A percentile compares a stretch with the other conserved stretches of the same genome.
Conservation (phyloP, 2,888 invertebrate genomes). For the Nephrotoma appendiculata region DNA sequence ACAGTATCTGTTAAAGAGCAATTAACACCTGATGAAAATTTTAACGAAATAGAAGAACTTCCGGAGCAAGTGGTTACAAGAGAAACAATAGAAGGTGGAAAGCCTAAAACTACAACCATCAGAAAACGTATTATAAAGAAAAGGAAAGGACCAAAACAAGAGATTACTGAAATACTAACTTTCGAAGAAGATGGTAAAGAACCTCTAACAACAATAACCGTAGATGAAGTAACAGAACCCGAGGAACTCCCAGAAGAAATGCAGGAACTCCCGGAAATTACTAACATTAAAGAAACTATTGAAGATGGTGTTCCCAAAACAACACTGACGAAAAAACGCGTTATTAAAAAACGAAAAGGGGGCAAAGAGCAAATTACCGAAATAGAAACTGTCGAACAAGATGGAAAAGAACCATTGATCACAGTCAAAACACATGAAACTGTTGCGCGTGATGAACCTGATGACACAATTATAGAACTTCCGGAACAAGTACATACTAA, state of each 20-base stretch:
- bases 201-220: slow-evolving; percentile 21
- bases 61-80: slow-evolving; percentile 22
- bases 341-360: slow-evolving; percentile 26
- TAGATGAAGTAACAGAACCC: slow-evolving; percentile 17
- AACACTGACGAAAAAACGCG: slow-evolving; percentile 22
- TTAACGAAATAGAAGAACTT: slow-evolving; percentile 17
- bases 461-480: slow-evolving; percentile 20
- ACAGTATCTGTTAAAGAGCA: slow-evolving; percentile 20
- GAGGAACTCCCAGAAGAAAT: slow-evolving; percentile 16
- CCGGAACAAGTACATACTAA: slow-evolving; percentile 25
- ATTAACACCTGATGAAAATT: slow-evolving; percentile 10
- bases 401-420: slow-evolving; percentile 23
- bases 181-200: slow-evolving; percentile 20
- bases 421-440: slow-evolving; percentile 19
- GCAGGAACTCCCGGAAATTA: slow-evolving; percentile 8
- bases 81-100: slow-evolving; percentile 25
- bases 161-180: slow-evolving; percentile 23
- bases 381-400: slow-evolving; percentile 29
- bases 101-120: slow-evolving; percentile 19
- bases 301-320: slow-evolving; percentile 6
- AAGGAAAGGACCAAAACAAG: slow-evolving; percentile 24
- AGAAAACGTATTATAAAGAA: slow-evolving; percentile 26
- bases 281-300: slow-evolving; percentile 11
- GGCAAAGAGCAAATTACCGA: slow-evolving; percentile 27
- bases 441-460: slow-evolving; percentile 15